Conservation (phyloP, 2,113 vertebrate genomes). For the Thamnaconus septentrionalis region DNA sequence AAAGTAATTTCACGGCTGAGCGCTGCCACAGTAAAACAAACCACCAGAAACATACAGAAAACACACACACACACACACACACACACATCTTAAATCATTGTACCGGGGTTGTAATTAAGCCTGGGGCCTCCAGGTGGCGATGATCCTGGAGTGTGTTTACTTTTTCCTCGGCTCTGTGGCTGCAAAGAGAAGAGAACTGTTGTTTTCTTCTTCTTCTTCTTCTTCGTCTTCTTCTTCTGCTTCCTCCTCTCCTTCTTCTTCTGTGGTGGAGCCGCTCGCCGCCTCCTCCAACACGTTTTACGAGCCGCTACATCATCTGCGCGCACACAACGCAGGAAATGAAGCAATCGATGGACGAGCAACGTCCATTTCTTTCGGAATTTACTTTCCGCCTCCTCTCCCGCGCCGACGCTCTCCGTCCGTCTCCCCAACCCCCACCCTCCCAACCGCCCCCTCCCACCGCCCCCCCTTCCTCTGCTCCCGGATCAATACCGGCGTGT, state of each 20-base stretch:
- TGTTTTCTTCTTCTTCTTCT: too few relatives aligned
- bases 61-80: too few relatives aligned
- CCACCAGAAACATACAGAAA: not conserved
- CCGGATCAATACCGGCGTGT: conserved; percentile 36
- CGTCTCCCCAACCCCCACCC: not conserved
- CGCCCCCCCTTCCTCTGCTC: too few relatives aligned
- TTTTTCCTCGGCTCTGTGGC: not conserved
- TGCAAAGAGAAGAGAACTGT: not conserved
- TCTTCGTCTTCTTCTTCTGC: too few relatives aligned
- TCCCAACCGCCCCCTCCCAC: not conserved
- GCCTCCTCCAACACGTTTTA: conserved; percentile 19
- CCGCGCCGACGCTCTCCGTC: not conserved
- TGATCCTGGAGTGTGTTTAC: conserved; percentile 1
- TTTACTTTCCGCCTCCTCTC: conserved; percentile 3
- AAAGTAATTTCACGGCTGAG: conserved; percentile 72
- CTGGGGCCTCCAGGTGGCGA: conserved; percentile 1
- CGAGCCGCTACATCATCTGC: conserved; percentile 42
- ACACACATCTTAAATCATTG: not conserved
- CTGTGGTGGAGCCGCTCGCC: conserved; percentile 26
- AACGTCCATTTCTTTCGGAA: conserved; percentile 30
- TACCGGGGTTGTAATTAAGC: conserved; percentile 31
- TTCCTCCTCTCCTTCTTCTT: not conserved
- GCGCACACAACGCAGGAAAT: conserved; percentile 26
- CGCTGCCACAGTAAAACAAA: conserved; percentile 32
- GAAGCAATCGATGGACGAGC: conserved; percentile 48